These are phyloP conservation scores for Tiliacea aurago DNA, from an alignment of 2,888 invertebrate genomes.

Conservation along the genomic window DNA sequence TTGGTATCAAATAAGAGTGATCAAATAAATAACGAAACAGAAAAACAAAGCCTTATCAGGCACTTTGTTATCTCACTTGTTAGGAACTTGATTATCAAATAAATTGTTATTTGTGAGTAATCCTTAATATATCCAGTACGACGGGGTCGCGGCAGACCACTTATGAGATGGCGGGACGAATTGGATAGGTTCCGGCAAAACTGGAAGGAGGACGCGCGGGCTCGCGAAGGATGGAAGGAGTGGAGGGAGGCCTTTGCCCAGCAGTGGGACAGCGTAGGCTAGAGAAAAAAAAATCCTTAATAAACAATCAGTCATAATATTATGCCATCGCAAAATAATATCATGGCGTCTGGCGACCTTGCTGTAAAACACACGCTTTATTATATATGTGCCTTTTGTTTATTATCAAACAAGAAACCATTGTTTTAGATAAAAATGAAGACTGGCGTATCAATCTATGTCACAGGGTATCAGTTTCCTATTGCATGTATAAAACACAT, in stretches of 20 bases:
- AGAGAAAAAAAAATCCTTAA: too few relatives aligned
- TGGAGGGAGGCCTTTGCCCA: too few relatives aligned
- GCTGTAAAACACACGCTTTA: conserved; percentile 7
- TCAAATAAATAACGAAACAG: conserved; percentile 18
- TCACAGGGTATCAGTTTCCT: conserved; percentile 37
- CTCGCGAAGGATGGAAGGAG: too few relatives aligned
- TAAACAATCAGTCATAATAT: conserved; percentile 6
- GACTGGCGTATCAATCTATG: conserved; percentile 39
- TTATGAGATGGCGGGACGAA: too few relatives aligned
- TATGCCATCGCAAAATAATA: conserved; percentile 7
- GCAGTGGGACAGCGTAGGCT: too few relatives aligned
- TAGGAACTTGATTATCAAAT: conserved; percentile 14
- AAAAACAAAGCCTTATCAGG: conserved; percentile 24
- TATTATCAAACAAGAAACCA: conserved; percentile 16
- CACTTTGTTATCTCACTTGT: background rate
- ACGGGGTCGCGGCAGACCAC: too few relatives aligned
- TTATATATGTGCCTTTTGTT: conserved; percentile 7
- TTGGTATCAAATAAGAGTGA: background rate
- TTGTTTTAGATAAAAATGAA: conserved; percentile 24
- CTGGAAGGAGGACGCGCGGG: too few relatives aligned
- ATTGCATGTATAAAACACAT: conserved; percentile 26
- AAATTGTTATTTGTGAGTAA: background rate
- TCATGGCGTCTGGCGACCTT: conserved; percentile 6
- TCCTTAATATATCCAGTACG: too few relatives aligned
- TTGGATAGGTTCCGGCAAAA: too few relatives aligned